Evolutionary conservation across 2,113 vertebrate species (phyloP).

Genomic region (Hippolais icterina): DNA sequence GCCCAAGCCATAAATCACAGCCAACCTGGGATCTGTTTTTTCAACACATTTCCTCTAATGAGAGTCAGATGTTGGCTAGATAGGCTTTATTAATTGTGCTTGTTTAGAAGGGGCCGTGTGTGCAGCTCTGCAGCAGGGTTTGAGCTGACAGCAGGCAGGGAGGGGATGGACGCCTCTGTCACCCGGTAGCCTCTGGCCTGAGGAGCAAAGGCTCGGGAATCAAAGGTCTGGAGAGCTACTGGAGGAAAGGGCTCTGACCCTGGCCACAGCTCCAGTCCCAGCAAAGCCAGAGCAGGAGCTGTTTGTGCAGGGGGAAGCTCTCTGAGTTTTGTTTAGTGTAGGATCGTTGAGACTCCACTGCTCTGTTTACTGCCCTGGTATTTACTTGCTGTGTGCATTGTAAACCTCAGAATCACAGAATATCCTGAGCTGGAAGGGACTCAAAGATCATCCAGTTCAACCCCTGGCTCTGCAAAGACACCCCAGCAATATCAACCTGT

Average conservation of each 20-base stretch:
- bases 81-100: conserved; percentile 58
- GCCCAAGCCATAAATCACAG: conserved; percentile 59
- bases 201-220: background rate
- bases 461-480: background rate
- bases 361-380: background rate
- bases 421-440: background rate
- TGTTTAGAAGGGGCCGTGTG: conserved; percentile 13
- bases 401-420: background rate
- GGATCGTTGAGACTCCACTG: background rate
- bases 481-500: background rate
- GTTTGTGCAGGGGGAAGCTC: background rate
- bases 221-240: background rate
- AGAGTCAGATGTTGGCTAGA: conserved; percentile 63
- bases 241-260: background rate
- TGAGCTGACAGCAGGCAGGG: background rate
- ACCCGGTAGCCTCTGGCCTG: background rate
- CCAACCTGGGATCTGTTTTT: conserved; percentile 65
- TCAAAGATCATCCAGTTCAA: background rate
- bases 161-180: background rate
- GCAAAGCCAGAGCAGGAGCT: background rate
- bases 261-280: background rate
- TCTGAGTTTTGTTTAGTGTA: background rate
- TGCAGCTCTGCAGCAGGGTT: background rate
- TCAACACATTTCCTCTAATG: conserved; percentile 60
- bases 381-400: background rate